Conservation (phyloP, 2,888 invertebrate genomes). For the Leptarthrus brevirostris region DNA sequence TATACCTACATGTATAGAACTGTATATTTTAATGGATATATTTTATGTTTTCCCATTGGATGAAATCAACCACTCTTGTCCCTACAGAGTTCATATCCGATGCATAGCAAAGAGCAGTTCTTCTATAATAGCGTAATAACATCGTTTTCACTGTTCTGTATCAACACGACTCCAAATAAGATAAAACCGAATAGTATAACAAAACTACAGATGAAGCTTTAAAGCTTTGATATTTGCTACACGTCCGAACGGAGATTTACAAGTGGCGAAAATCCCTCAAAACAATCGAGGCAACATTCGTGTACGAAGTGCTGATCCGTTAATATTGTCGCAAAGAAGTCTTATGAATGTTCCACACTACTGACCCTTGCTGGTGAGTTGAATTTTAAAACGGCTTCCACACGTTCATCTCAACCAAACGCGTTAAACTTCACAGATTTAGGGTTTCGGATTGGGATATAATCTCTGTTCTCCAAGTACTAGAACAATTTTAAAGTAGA, state of each 20-base stretch:
- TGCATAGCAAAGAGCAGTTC: no score
- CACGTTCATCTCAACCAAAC: neutral
- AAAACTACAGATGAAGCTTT: neutral
- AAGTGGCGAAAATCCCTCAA: conserved; percentile 36
- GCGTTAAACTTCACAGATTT: neutral
- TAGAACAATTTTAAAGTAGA: conserved; percentile 20
- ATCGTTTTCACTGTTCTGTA: no score
- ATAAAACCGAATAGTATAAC: no score
- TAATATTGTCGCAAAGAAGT: conserved; percentile 41
- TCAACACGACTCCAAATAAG: no score
- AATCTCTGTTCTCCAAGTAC: neutral
- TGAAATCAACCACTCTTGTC: no score
- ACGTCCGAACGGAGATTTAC: conserved; percentile 30
- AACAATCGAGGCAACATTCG: conserved; percentile 33
- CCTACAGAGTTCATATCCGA: no score
- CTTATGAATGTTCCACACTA: conserved; percentile 14
- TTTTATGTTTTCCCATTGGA: no score
- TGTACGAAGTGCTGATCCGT: conserved; percentile 38
- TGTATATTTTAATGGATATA: no score
- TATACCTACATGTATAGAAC: no score
- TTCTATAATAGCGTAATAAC: no score
- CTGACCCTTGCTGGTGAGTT: conserved; percentile 1
- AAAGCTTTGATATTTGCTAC: conserved; percentile 15
- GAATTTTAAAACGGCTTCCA: conserved; percentile 30
- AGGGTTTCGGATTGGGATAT: neutral